Base-by-base conservation (phyloP, 2,888 invertebrate genomes). In the Drosophila rubida region DNA sequence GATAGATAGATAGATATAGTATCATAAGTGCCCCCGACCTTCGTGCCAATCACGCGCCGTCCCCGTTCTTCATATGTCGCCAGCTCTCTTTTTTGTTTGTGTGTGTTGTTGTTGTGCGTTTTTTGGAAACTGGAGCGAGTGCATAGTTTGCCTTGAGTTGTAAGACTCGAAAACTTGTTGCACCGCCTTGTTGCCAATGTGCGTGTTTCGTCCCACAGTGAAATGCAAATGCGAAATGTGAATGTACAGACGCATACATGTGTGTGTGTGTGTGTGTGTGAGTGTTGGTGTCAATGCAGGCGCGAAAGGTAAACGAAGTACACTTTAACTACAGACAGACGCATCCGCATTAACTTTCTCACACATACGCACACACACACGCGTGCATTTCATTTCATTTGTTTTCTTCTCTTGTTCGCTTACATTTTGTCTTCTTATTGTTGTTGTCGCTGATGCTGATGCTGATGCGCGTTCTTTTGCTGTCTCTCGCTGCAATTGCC, bases 41-140 rank as follows among this genome's bases (percentile, higher is more conserved):
- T 75, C 62, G 77, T 62, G 50, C 35, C 51, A 59, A 72, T 75
- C 72, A 63, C 59, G 51, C 72, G 77, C 63, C 30, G 77, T 67
- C 30, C 62, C 59, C 30, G 59, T 59, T 76, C 3, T 19, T 19
- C 19, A 19, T 19, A 19, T 19, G 30, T 32, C 16, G 39, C 45
- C 13, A 32, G 44, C 25, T 30, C 23, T 41, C 14, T 50, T 37
- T 2, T 13, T n/a, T 23, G 27, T 13, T n/a, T 11, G 13, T 27
- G 6, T 8, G 0, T 2, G 9, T 25, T 49, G 25, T 8, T 27
- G 2, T 16, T 2, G 4, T 25, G 4, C 0, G 4, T 25, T 30
- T 23, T 41, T 57, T 23, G 4, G 37, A 37, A 69, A 48, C 42
- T 69, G 63, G 62, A 69, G 45, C 70, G 70, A 55, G 30, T 53